Conservation (phyloP, 2,797 vertebrate species). For the Alauda arvensis region DNA sequence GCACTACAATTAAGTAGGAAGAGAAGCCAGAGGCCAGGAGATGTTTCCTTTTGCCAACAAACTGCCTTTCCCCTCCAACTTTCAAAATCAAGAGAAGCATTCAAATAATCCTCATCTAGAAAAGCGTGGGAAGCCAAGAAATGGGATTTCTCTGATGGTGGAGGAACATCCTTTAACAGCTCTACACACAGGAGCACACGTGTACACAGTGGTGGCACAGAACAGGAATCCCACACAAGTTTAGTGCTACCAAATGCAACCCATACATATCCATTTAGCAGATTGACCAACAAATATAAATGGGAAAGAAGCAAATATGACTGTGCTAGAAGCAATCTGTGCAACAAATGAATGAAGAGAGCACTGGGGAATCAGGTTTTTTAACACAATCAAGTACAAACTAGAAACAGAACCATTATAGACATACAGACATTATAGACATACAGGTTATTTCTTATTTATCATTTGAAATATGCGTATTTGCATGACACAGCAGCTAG, state of each 20-base stretch:
- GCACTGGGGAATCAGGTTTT: neutral
- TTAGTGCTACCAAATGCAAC: neutral
- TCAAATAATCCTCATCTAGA: neutral
- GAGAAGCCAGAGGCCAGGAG: neutral
- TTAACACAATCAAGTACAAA: neutral
- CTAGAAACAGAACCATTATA: neutral
- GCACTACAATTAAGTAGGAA: neutral
- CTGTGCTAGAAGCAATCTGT: neutral
- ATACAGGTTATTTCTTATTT: neutral
- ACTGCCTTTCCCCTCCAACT: neutral
- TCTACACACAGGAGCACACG: accelerated
- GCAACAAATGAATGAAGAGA: neutral
- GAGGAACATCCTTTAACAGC: neutral
- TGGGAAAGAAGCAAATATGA: neutral
- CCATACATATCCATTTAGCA: neutral
- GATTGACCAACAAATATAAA: neutral
- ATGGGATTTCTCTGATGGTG: neutral
- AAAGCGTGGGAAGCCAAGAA: neutral
- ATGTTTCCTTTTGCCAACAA: neutral
- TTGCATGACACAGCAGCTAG: conserved; percentile 1
- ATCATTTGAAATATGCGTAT: neutral
- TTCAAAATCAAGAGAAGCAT: neutral
- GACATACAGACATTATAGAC: neutral
- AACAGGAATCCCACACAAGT: neutral
- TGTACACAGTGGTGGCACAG: neutral